Evolutionary conservation across 2,888 invertebrate species (phyloP), one percentile per base, ranked within the genome.

Genomic region (Tinea semifulvella): DNA sequence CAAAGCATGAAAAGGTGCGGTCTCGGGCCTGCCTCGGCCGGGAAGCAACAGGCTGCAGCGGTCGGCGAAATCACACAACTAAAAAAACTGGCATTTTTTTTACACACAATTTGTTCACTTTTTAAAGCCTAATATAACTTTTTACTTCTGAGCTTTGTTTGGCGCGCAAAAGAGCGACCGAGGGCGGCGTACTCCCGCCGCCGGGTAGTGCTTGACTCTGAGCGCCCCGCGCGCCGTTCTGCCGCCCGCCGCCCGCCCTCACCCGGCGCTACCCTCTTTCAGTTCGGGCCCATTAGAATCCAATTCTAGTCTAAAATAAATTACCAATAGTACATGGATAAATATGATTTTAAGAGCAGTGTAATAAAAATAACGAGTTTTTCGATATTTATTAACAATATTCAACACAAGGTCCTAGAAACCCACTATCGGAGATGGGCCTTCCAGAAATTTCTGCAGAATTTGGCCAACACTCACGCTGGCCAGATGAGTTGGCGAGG

Each of bases 41-140:
- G 22, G 40, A 22, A 40, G 40, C 40, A 40, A 40, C 40, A 40
- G 40, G 40, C 22, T 11, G 10, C n/a, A 38, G 18, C 19, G 22
- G 10, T 6, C 13, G 11, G 4, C 4, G 20, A 11, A 13, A 22
- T n/a, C 22, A 40, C 40, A 40, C 5, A 20, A 40, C 40, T 22
- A 38, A 38, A 38, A n/a, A 38, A 38, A 38, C 38, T 18, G 8
- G 38, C 38, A 38, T 38, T 40, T 40, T 40, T 40, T 22, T 40
- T 11, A 13, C 20, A 40, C 40, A 22, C 3, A 18, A 36, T 18
- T 17, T 16, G 16, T 36, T 18, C 36, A 36, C 36, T 40, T 31
- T n/a, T n/a, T 4, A 31, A 31, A 31, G 31, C 14, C 14, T 31
- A 31, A 27, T 31, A 14, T 28, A 7, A 7, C n/a, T 36, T 18